A percentile compares a stretch with the other conserved stretches of the same genome.
phyloP scores from a whole-genome alignment of 1,140 invertebrate genomes.

The Rhyzopertha dominica region DNA sequence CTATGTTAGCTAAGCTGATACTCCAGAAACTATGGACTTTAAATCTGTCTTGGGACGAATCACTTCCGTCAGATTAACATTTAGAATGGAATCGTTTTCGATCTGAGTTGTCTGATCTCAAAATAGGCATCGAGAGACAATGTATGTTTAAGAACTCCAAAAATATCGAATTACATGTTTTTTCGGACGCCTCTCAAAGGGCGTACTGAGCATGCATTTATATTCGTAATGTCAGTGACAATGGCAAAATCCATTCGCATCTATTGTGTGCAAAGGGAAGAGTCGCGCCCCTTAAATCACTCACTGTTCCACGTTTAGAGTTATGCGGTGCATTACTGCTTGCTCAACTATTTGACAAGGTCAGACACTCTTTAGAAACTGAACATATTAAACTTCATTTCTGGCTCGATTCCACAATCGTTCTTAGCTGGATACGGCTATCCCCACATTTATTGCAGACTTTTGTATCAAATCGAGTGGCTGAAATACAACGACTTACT shows the following conservation, averaged over 20 bases:
- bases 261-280: constrained; percentile 28
- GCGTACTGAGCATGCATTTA: constrained; percentile 19
- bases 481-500: constrained; percentile 25
- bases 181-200: constrained; percentile 13
- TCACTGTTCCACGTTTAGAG: constrained; percentile 29
- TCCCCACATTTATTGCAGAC: no score
- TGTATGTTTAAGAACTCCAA: constrained; percentile 3
- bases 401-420: no score
- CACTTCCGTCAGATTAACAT: constrained; percentile 26
- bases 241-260: neutral
- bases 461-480: constrained; percentile 32
- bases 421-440: no score
- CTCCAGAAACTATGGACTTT: constrained; percentile 43
- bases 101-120: constrained; percentile 1
- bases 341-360: constrained; percentile 8
- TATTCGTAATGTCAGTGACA: constrained; percentile 7
- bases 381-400: constrained; percentile 29
- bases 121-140: constrained; percentile 2
- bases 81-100: constrained; percentile 15
- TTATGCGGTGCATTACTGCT: constrained; percentile 14
- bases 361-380: constrained; percentile 15
- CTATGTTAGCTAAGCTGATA: constrained; percentile 42
- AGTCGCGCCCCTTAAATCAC: constrained; percentile 31
- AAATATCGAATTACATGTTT: constrained; percentile 14
- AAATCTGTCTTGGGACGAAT: constrained; percentile 43